Evolutionary conservation across 2,113 vertebrate species (phyloP), one percentile per base, ranked within the genome.

Genomic region (Semnornis frantzii): DNA sequence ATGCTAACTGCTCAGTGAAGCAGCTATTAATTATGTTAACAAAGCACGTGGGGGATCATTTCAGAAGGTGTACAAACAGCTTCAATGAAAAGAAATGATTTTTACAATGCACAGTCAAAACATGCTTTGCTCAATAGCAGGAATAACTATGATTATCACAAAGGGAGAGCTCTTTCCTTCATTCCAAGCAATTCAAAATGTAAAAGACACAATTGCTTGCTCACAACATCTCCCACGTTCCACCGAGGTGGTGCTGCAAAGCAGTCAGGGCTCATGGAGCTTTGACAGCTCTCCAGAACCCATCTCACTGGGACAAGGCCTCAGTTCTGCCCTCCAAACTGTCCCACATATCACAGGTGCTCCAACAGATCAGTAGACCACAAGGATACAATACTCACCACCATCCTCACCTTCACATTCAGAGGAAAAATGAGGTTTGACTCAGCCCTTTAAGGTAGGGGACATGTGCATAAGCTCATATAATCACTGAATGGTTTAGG

Each of bases 211-310:
- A 4, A 77, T 15, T 1, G 5, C 31, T 19, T 15, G 15, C 52
- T 77, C 8, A 9, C 52, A 46, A 5, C 15, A 10, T 24, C 14
- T 10, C 33, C 27, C 6, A 4, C 3, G 15, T n/a, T 28, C 23
- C 3, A 1, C 6, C 14, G 6, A n/a, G 3, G 1, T 1, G 30
- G 33, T 34, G 42, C 39, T 8, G 37, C 28, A 60, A 46, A 68
- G 24, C n/a, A 1, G 4, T 14, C 2, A 2, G 48, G 39, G 48
- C 64, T 50, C 19, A 11, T 0, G 13, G 16, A 30, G 20, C 8
- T 15, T 3, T 9, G 23, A 23, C 50, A 52, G 50, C 50, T 13
- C 23, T 52, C 50, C 50, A 52, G 50, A 52, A 24, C 50, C 50
- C 50, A 52, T 52, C 23, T 13, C 50, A 52, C 50, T 52, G 50